phyloP scores from a whole-genome alignment of 2,888 invertebrate genomes.

The Himalopsyche kuldschensis region DNA sequence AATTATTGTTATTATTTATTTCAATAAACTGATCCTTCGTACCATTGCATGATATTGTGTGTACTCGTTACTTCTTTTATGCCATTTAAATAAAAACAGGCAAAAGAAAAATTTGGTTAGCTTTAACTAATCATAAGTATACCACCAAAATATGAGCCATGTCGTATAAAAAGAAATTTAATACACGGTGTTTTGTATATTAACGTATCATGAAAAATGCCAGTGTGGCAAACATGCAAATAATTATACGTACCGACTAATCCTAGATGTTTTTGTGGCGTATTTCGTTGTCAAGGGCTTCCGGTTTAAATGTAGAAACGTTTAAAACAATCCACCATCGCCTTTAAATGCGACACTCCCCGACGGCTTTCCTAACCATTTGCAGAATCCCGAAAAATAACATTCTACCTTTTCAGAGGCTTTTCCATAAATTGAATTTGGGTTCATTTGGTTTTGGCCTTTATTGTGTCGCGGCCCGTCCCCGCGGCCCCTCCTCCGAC shows the following conservation, averaged over 20 bases:
- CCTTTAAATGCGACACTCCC: conserved; percentile 1
- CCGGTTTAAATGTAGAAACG: neutral
- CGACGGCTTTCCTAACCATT: conserved; percentile 5
- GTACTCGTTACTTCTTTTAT: too few species aligned
- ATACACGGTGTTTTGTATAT: neutral
- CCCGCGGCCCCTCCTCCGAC: neutral
- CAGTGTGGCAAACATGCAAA: neutral
- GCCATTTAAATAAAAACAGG: too few species aligned
- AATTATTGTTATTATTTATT: too few species aligned
- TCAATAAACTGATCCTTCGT: too few species aligned
- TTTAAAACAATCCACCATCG: neutral
- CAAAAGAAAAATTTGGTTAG: too few species aligned
- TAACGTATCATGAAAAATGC: neutral
- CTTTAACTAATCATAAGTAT: too few species aligned
- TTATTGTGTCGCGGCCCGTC: conserved; percentile 22
- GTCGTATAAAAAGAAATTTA: neutral
- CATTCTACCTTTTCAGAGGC: conserved; percentile 23
- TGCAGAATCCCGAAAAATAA: conserved; percentile 29
- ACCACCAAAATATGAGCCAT: too few species aligned
- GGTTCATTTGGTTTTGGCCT: conserved; percentile 27
- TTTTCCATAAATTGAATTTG: conserved; percentile 32
- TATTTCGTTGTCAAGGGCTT: neutral
- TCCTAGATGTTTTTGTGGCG: neutral
- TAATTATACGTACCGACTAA: neutral
- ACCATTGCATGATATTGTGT: too few species aligned